Evolutionary conservation across 2,888 invertebrate species (phyloP).

Genomic region (Dysmachus trigonus): DNA sequence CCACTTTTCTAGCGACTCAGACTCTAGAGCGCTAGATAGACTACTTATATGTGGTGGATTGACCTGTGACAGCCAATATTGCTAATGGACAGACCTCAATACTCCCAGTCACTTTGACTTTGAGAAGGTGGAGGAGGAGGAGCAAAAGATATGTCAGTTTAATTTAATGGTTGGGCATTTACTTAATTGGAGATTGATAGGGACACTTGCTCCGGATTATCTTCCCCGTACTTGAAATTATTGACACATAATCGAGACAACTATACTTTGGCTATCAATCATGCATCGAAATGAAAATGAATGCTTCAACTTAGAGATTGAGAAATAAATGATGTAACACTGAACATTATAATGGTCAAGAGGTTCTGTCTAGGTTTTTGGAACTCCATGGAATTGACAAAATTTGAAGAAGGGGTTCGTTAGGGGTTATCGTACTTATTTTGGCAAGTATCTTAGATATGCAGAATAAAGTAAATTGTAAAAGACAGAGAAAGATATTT

Average conservation of each 20-base stretch:
- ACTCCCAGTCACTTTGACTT: slow-evolving; percentile 10
- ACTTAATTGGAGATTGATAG: slow-evolving; percentile 39
- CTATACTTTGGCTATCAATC: neutral
- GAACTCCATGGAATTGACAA: neutral
- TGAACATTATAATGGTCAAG: neutral
- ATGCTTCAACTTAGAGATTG: neutral
- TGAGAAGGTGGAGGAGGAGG: neutral
- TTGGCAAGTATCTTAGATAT: too few relatives aligned
- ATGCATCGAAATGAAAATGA: neutral
- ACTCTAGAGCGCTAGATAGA: neutral
- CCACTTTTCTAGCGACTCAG: neutral
- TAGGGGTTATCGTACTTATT: too few relatives aligned
- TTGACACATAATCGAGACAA: slow-evolving; percentile 11
- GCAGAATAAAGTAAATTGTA: too few relatives aligned
- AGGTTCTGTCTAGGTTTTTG: neutral
- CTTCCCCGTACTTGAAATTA: slow-evolving; percentile 16
- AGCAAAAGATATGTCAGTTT: slow-evolving; percentile 6
- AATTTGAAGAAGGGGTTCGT: neutral
- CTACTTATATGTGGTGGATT: neutral
- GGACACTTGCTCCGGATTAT: slow-evolving; percentile 20
- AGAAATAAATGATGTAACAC: neutral
- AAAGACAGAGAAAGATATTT: too few relatives aligned
- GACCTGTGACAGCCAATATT: slow-evolving; percentile 32
- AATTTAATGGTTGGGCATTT: slow-evolving; percentile 24
- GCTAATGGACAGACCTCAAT: slow-evolving; percentile 2